These are phyloP conservation scores for Pyrgus malvae DNA, from an alignment of 2,888 invertebrate genomes.

Conservation along the genomic window DNA sequence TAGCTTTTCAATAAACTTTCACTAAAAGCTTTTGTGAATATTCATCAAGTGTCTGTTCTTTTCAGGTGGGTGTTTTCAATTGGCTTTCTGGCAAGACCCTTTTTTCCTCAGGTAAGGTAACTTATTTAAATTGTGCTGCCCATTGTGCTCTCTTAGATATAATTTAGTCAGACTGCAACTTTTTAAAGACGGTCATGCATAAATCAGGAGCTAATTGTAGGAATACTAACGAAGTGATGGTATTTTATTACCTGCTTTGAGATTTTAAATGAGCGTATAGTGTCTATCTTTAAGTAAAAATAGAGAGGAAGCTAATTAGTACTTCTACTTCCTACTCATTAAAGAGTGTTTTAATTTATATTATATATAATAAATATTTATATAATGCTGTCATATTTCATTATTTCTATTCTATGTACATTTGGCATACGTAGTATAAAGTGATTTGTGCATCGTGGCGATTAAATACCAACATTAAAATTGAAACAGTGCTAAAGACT, in stretches of 20 bases:
- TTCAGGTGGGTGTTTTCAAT: conserved; percentile 74
- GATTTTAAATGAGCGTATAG: conserved; percentile 23
- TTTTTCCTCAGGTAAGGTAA: conserved; percentile 28
- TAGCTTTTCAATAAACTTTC: conserved; percentile 72
- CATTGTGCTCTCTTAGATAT: conserved; percentile 41
- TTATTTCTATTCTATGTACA: too few relatives aligned
- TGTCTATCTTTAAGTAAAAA: too few relatives aligned
- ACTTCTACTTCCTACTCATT: too few relatives aligned
- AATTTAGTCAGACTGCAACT: conserved; percentile 41
- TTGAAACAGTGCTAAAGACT: too few relatives aligned
- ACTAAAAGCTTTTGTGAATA: conserved; percentile 74
- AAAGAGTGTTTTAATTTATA: too few relatives aligned
- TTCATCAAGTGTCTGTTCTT: conserved; percentile 75
- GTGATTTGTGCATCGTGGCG: too few relatives aligned
- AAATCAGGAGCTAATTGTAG: conserved; percentile 11
- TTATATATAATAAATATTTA: too few relatives aligned
- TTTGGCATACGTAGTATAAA: too few relatives aligned
- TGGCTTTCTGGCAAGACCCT: conserved; percentile 51
- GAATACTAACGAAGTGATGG: conserved; percentile 5
- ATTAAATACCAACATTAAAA: too few relatives aligned
- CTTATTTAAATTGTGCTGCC: conserved; percentile 35
- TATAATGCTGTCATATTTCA: too few relatives aligned
- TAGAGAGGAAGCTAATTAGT: too few relatives aligned
- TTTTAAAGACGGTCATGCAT: conserved; percentile 7
- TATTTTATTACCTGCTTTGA: background rate